These are phyloP conservation scores for Limnephilus auricula DNA, from an alignment of 2,888 invertebrate genomes.

Conservation along the genomic window DNA sequence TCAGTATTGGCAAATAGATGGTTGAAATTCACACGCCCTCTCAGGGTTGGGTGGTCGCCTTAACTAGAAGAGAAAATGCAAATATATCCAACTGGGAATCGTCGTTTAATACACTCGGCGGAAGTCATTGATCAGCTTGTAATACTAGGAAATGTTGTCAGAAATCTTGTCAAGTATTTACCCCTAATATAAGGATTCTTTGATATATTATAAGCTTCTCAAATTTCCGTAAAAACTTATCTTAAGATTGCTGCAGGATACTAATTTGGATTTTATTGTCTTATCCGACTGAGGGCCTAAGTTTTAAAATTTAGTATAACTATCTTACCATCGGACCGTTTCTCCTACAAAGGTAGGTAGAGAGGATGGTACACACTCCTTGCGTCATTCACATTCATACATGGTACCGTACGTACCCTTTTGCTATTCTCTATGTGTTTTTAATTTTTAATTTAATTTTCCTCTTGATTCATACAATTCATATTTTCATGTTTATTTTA, in stretches of 20 bases:
- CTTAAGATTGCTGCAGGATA: background rate
- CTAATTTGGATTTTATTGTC: background rate
- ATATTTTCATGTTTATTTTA: too few species aligned
- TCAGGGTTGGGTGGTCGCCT: constrained; percentile 55
- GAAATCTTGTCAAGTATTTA: background rate
- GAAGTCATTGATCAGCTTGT: constrained; percentile 47
- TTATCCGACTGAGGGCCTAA: background rate
- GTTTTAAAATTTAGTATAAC: too few species aligned
- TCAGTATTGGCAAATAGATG: constrained; percentile 56
- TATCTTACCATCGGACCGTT: too few species aligned
- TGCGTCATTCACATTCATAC: too few species aligned
- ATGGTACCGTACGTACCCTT: too few species aligned
- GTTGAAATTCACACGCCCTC: constrained; percentile 57
- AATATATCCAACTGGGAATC: constrained; percentile 7
- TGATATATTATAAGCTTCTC: background rate
- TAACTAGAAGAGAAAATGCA: constrained; percentile 36
- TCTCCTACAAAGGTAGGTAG: too few species aligned
- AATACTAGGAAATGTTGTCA: background rate
- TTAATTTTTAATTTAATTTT: too few species aligned
- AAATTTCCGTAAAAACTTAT: background rate
- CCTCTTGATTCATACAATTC: too few species aligned
- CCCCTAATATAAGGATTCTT: background rate
- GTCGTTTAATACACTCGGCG: constrained; percentile 21
- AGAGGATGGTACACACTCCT: too few species aligned
- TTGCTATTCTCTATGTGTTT: too few species aligned